phyloP scores from a whole-genome alignment of 2,888 invertebrate genomes.

The Actias luna region DNA sequence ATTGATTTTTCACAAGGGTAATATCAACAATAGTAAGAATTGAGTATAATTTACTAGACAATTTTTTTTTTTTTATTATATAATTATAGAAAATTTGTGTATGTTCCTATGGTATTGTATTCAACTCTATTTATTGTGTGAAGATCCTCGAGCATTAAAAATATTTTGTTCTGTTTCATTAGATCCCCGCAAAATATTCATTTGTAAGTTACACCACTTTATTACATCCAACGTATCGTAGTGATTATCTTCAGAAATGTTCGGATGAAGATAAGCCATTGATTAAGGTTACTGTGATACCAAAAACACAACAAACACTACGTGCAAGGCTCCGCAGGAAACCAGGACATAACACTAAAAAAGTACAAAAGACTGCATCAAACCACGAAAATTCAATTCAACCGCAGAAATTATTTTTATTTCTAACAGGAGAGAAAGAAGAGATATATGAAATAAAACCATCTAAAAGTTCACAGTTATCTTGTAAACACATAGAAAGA shows the following conservation, averaged over 20 bases:
- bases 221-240: conserved; percentile 8
- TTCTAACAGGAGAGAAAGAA: conserved; percentile 47
- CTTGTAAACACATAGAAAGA: conserved; percentile 28
- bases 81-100: neutral
- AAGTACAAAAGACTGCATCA: conserved; percentile 43
- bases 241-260: neutral
- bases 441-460: conserved; percentile 57
- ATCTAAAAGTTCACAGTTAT: conserved; percentile 49
- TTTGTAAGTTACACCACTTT: conserved; percentile 35
- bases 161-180: conserved; percentile 15
- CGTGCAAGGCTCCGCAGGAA: conserved; percentile 38
- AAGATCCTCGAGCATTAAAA: too few species aligned
- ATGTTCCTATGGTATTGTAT: too few species aligned
- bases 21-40: too few species aligned
- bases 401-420: conserved; percentile 47
- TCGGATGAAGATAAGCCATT: conserved; percentile 39
- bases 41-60: too few species aligned
- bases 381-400: conserved; percentile 49
- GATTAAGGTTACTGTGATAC: conserved; percentile 59
- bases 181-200: conserved; percentile 44
- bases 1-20: too few species aligned
- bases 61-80: neutral
- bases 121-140: too few species aligned
- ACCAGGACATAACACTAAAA: conserved; percentile 34
- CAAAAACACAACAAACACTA: conserved; percentile 40